Base-by-base conservation (phyloP, 2,113 vertebrate genomes). In the Tichodroma muraria region DNA sequence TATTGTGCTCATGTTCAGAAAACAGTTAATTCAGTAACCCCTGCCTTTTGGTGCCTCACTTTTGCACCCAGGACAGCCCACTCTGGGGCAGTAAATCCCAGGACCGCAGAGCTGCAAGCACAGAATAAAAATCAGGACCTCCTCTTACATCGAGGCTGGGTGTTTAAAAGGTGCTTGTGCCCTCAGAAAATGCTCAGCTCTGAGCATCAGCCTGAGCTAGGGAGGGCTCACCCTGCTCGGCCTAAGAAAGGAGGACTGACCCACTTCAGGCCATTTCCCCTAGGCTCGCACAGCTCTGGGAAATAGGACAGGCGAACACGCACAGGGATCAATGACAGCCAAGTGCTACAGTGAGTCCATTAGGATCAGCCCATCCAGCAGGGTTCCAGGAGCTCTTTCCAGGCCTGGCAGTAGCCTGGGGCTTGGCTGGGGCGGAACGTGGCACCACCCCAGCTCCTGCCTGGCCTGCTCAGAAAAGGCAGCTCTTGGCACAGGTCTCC, bases 281-380 rank as follows among this genome's bases (percentile, higher is more conserved):
- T 23, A 57, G 10, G 53, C 84, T 92, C 3, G 1, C 37, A 31
- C 81, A 69, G 93, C 95, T 94, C 96, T 96, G 95, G 94, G 94
- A 96, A 96, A 93, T 94, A 96, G 96, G 96, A 71, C 96, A 96
- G 90, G 35, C 63, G 3, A 95, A 35, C 85, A 57, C 1, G 66
- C 91, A 20, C 54, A 54, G 54, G 88, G 95, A 96, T 96, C 96
- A 90, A 96, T 96, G 96, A 78, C 30, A 88, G 92, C 7, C 94
- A 87, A 96, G 95, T 82, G 95, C 91, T 89, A 13, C 91, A 72
- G 54, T 47, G 63, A 94, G 79, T 63, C 88, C 94, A 96, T 96
- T 96, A 95, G 92, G 80, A 92, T 93, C 80, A 93, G 80, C 85
- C 94, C 72, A 86, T 94, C 94, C 88, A 94, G 88, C 91, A 96